Evolutionary conservation across 2,113 vertebrate genomes (phyloP), one percentile per base, ranked within the genome.

Genomic region (Callipepla californica): DNA sequence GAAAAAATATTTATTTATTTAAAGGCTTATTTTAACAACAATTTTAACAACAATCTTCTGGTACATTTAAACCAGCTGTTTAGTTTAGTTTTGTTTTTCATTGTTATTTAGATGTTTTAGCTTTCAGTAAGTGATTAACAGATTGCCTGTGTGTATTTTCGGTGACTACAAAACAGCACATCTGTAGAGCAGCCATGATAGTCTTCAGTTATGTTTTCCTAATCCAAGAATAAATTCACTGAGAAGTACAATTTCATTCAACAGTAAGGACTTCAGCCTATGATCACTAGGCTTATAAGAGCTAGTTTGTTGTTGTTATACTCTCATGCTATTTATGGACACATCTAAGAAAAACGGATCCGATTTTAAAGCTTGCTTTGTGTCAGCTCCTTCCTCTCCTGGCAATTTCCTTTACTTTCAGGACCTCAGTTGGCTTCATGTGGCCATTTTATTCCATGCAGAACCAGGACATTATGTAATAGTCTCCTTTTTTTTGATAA

Each of bases 381-480:
- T 77, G 67, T 55, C 86, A 85, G 47, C 40, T 87, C 63, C 44
- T 70, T 89, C 82, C 79, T 80, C n/a, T 62, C 32, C 84, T 84
- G 65, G 45, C 48, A 73, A 65, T 47, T 80, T 93, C 55, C 72
- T 91, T 91, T 80, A 83, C 89, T 93, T 92, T 93, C 89, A 85
- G 61, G 80, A 85, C 72, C 57, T 75, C 58, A 42, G 32, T 3
- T 91, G 70, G 75, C 53, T 59, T 83, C 36, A 15, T 44, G 47
- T 63, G 58, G 93, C 55, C 40, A 61, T 85, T 92, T 94, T 72
- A 91, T 47, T 42, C 12, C 58, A 61, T 6, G 4, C 3, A 77
- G 63, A 40, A 65, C 32, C 40, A 69, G 87, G 53, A 93, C 72
- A 79, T 84, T 88, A 75, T 91, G 92, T 95, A 68, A 78, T 91